Evolutionary conservation across 2,888 invertebrate genomes (phyloP).

Genomic region (Mamestra brassicae): DNA sequence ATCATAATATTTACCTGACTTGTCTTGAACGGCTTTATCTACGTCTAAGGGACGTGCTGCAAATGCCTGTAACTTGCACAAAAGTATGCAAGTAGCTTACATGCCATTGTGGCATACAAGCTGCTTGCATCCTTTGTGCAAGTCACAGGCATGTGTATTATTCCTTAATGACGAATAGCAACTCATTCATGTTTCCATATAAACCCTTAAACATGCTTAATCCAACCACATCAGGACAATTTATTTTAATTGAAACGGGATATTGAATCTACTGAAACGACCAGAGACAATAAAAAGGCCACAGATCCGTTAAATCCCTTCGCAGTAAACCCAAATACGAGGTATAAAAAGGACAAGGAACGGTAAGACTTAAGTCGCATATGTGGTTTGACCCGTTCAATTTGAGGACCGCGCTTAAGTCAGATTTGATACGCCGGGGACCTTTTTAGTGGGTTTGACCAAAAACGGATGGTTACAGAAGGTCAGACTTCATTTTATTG

Average conservation of each 20-base stretch:
- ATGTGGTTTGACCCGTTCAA: conserved; percentile 54
- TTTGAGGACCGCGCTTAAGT: conserved; percentile 40
- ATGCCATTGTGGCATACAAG: too few species aligned
- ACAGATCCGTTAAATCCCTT: conserved; percentile 25
- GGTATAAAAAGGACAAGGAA: conserved; percentile 31
- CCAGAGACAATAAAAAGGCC: conserved; percentile 33
- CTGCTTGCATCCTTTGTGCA: too few species aligned
- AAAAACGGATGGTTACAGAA: conserved; percentile 20
- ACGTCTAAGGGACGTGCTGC: background rate
- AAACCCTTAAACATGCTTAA: background rate
- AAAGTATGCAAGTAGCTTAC: too few species aligned
- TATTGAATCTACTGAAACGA: background rate
- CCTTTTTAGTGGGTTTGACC: conserved; percentile 39
- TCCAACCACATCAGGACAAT: conserved; percentile 2
- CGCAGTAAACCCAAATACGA: conserved; percentile 39
- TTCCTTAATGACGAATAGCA: background rate
- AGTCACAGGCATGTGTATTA: too few species aligned
- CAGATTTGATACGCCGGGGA: conserved; percentile 45
- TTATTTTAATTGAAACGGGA: conserved; percentile 23
- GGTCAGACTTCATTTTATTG: conserved; percentile 3
- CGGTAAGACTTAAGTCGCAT: conserved; percentile 32
- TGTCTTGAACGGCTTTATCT: background rate
- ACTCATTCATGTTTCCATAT: background rate
- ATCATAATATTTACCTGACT: background rate
- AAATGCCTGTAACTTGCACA: too few species aligned